These are phyloP conservation scores for Panthera tigris DNA, from an alignment of 2,113 vertebrate genomes.

Conservation along the genomic window DNA sequence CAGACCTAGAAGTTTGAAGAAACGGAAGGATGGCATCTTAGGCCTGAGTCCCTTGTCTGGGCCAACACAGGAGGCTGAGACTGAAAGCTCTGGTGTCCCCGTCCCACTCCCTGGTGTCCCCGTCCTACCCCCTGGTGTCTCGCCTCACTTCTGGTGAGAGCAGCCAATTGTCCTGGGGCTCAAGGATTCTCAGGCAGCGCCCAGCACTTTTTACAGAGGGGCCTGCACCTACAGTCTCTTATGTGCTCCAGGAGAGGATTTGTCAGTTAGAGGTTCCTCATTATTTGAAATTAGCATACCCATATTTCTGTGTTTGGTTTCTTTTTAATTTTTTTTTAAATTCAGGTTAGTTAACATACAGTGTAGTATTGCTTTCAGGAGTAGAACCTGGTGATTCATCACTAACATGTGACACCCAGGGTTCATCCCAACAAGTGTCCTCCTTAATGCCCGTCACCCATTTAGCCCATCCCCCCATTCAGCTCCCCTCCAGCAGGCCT, in stretches of 20 bases:
- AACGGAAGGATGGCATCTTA: not conserved
- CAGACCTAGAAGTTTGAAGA: not conserved
- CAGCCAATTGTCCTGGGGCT: not conserved
- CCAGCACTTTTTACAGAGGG: not conserved
- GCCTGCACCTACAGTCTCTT: not conserved
- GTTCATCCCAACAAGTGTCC: no score
- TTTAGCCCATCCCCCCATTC: no score
- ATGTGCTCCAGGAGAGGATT: conserved; percentile 15
- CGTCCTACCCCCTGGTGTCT: not conserved
- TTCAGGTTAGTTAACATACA: no score
- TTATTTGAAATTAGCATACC: conserved; percentile 69
- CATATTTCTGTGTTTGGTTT: conserved; percentile 22
- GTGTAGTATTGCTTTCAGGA: no score
- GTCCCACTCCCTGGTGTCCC: not conserved
- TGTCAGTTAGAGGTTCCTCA: conserved; percentile 58
- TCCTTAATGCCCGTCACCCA: no score
- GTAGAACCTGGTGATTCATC: no score
- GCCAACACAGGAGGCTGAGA: not conserved
- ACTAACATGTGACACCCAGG: no score
- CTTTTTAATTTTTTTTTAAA: not conserved
- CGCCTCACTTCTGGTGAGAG: not conserved
- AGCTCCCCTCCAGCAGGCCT: no score
- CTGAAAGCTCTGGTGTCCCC: not conserved
- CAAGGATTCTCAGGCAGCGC: conserved; percentile 7
- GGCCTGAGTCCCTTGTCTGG: not conserved